These are phyloP conservation scores for Rachycentron canadum DNA, from an alignment of 2,797 vertebrate genomes.

Conservation along the genomic window DNA sequence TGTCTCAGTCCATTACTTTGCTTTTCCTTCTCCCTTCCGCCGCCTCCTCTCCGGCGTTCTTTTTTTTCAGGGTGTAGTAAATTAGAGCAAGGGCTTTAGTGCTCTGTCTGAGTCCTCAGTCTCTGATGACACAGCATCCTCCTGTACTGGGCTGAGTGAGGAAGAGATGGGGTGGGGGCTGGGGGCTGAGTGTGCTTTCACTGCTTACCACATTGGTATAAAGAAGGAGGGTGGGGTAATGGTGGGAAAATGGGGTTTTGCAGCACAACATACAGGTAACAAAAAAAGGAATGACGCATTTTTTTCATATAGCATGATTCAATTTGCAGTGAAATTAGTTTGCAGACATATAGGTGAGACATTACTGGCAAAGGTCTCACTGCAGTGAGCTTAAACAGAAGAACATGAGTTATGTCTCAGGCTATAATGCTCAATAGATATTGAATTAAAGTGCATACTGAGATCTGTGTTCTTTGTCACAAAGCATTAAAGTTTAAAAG, in stretches of 20 bases:
- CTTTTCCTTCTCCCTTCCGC: slow-evolving; percentile 36
- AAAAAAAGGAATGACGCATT: slow-evolving; percentile 38
- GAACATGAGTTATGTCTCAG: not conserved
- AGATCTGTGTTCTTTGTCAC: slow-evolving; percentile 11
- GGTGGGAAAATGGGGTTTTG: slow-evolving; percentile 38
- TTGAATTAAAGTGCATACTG: not conserved
- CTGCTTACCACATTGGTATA: slow-evolving; percentile 64
- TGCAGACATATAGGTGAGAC: slow-evolving; percentile 10
- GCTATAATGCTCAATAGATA: not conserved
- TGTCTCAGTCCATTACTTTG: slow-evolving; percentile 53
- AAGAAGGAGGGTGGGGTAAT: slow-evolving; percentile 60
- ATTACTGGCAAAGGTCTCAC: not conserved
- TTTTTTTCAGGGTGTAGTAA: slow-evolving; percentile 78
- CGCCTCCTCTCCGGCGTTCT: slow-evolving; percentile 23
- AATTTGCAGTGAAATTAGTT: slow-evolving; percentile 28
- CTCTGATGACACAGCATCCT: slow-evolving; percentile 87
- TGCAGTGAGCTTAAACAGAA: slow-evolving; percentile 18
- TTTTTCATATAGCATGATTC: slow-evolving; percentile 9
- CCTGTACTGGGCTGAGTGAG: slow-evolving; percentile 67
- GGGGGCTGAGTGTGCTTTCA: slow-evolving; percentile 56
- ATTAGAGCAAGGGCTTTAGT: slow-evolving; percentile 82
- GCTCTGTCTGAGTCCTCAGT: slow-evolving; percentile 83
- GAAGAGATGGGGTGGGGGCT: slow-evolving; percentile 29
- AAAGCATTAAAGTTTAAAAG: slow-evolving; percentile 11
- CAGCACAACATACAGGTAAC: slow-evolving; percentile 46